Evolutionary conservation across 2,113 vertebrate species (phyloP).

Genomic region (Turnix velox): DNA sequence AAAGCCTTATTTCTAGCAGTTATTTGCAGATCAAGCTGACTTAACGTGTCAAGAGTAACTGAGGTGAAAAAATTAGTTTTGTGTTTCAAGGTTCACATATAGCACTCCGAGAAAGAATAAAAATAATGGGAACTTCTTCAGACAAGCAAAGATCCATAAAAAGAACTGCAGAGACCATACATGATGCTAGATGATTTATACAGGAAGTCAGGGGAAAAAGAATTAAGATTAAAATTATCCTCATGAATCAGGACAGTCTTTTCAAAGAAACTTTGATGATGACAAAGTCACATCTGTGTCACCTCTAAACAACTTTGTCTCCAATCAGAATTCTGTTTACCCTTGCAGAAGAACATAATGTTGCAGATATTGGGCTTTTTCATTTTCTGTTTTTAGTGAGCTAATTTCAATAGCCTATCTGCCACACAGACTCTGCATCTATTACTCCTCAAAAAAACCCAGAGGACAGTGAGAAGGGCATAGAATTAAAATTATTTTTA

Average conservation of each 20-base stretch:
- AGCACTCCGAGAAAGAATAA: not conserved
- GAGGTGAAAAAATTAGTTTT: not conserved
- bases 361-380: not conserved
- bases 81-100: not conserved
- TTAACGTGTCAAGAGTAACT: not conserved
- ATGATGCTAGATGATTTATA: conserved; percentile 42
- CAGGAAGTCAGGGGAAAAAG: conserved; percentile 15
- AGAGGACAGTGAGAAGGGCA: conserved; percentile 27
- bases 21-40: conserved; percentile 5
- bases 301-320: conserved; percentile 24
- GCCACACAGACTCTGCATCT: not conserved
- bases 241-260: conserved; percentile 1
- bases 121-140: conserved; percentile 23
- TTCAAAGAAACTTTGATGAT: conserved; percentile 15
- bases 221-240: not conserved
- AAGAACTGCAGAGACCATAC: conserved; percentile 15
- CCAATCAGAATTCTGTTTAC: conserved; percentile 11
- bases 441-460: conserved; percentile 3
- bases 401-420: conserved; percentile 19
- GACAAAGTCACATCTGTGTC: conserved; percentile 15
- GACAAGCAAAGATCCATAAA: conserved; percentile 23
- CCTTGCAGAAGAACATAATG: conserved; percentile 12
- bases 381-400: conserved; percentile 28
- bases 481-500: not conserved
- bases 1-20: not conserved